Conservation (phyloP, 2,113 vertebrate species). For the Lonchura striata region DNA sequence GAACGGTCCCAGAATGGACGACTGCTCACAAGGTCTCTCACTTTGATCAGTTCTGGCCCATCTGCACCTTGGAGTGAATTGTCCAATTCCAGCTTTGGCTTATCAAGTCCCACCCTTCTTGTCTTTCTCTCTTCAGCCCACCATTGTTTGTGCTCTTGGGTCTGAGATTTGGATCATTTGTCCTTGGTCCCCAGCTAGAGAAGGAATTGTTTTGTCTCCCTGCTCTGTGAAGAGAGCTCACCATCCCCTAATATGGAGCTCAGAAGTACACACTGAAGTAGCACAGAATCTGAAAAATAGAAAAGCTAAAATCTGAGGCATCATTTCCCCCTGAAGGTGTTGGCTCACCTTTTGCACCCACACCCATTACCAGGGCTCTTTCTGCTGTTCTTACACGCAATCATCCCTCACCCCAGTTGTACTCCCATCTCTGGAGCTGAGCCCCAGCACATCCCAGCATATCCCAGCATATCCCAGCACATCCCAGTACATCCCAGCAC, state of each 20-base stretch:
- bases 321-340: neutral
- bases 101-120: too few relatives aligned
- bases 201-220: neutral
- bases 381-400: neutral
- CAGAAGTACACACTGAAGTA: neutral
- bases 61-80: too few relatives aligned
- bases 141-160: neutral
- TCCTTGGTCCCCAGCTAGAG: neutral
- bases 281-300: neutral
- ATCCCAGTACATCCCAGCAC: neutral
- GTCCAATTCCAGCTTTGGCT: too few relatives aligned
- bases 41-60: too few relatives aligned
- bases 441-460: neutral
- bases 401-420: neutral
- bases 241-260: neutral
- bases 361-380: neutral
- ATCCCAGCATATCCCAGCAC: neutral
- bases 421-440: neutral
- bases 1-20: neutral
- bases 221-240: neutral
- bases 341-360: neutral
- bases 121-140: neutral
- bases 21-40: fast-evolving
- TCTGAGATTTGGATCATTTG: neutral
- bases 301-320: neutral